These are phyloP conservation scores for Arenicola marina DNA, from an alignment of 2,888 invertebrate species.

Conservation along the genomic window DNA sequence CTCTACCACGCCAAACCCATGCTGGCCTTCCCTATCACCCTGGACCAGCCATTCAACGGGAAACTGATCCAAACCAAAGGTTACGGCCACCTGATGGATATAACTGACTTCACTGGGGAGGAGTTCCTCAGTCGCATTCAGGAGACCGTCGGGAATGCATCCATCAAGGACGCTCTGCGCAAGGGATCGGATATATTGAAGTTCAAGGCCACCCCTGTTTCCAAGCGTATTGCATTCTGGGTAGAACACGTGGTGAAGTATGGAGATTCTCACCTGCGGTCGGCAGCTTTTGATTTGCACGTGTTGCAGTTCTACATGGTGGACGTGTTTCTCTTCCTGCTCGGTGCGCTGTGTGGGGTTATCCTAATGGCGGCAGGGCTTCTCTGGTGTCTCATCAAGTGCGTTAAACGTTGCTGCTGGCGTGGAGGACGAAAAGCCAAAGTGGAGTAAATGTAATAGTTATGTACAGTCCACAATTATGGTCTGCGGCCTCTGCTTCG, in stretches of 20 bases:
- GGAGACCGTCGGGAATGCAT: not conserved
- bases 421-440: not conserved
- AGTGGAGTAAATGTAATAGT: not conserved
- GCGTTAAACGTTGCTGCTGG: not conserved
- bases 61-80: constrained; percentile 3
- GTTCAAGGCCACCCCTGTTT: constrained; percentile 8
- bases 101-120: constrained; percentile 3
- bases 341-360: not conserved
- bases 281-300: constrained; percentile 11
- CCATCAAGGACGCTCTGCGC: not conserved
- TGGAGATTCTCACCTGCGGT: constrained; percentile 15
- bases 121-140: constrained; percentile 10
- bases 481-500: too few species aligned
- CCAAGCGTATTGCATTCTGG: constrained; percentile 6
- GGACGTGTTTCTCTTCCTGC: constrained; percentile 8
- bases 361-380: not conserved
- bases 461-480: too few species aligned
- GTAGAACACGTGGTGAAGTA: constrained; percentile 15
- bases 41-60: constrained; percentile 11
- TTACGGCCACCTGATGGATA: constrained; percentile 10
- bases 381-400: not conserved
- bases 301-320: constrained; percentile 15
- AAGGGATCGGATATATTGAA: constrained; percentile 7
- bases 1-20: not conserved
- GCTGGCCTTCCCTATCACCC: not conserved